These are phyloP conservation scores for Pristionchus japonicus DNA, from an alignment of 2,888 invertebrate genomes.

Conservation along the genomic window DNA sequence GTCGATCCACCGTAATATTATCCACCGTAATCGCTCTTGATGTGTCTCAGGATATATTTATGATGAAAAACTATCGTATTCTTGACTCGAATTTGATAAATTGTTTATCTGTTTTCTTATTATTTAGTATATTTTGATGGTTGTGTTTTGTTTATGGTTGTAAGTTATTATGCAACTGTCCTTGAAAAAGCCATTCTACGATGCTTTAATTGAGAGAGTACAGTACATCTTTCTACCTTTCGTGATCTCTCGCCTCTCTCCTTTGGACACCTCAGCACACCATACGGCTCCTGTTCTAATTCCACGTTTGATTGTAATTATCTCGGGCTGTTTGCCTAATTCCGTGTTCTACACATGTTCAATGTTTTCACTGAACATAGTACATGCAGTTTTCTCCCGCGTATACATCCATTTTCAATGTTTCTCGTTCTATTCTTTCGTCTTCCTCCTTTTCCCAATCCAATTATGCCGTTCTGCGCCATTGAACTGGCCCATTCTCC, in stretches of 20 bases:
- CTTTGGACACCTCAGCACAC: conserved; percentile 43
- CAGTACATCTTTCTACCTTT: neutral
- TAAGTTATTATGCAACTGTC: neutral
- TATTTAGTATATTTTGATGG: neutral
- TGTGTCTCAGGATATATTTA: neutral
- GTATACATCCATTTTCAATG: neutral
- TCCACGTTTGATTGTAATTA: conserved; percentile 22
- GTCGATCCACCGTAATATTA: too few relatives aligned
- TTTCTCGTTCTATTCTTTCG: neutral
- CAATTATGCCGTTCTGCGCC: neutral
- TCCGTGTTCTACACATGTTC: neutral
- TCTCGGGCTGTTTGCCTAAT: neutral
- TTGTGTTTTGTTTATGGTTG: neutral
- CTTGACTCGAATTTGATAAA: neutral
- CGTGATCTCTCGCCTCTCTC: neutral
- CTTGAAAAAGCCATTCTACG: neutral
- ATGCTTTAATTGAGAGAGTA: neutral
- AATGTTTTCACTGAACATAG: neutral
- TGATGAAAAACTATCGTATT: neutral
- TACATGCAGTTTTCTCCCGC: neutral
- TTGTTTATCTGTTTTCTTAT: neutral
- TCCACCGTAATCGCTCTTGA: neutral
- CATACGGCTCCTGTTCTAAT: conserved; percentile 9
- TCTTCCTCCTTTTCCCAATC: neutral
- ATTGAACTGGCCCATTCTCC: neutral